Base-by-base conservation (phyloP, 1,140 invertebrate species). In the Danaus melanippus region DNA sequence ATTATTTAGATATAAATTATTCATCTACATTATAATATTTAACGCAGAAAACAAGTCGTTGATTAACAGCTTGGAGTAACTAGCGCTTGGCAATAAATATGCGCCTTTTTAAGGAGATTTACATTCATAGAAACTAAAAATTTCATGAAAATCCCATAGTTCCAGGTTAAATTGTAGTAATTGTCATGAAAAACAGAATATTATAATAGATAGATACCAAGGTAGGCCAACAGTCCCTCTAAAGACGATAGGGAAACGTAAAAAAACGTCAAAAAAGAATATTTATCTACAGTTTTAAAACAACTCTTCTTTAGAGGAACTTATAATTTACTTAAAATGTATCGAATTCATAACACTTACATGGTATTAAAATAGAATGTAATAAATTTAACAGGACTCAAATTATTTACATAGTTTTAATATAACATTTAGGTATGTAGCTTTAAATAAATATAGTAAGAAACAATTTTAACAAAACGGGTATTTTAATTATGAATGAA, bases 341-440 rank as follows among this genome's bases (percentile, higher is more conserved):
- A 80, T 81, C 67, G 74, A 79, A 65, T 74, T 66, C 69, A 74
- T 83, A 85, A 85, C 82, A 85, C 79, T 85, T 85, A 85, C 63
- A 67, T 60, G 69, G 73, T 84, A 85, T 65, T 83, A 84, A 84
- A 85, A 85, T 85, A 85, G 82, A 85, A 84, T 85, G 82, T 85
- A 81, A 81, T 79, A 85, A 82, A 72, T 82, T 84, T 84, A 85
- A 85, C 82, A 85, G 79, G 79, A 76, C 84, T 72, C 69, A 85
- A 85, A 75, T 83, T 85, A 85, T 85, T 83, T 85, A 85, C 82
- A 85, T 75, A 77, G 75, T 69, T 64, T 74, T 67, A 11, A 60
- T 56, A 60, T 44, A 55, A 52, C 51, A 60, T 56, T 60, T 52
- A 55, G 21, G 21, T 32, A 50, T 60, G 45, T 39, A 51, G 47